These are phyloP conservation scores for Neosilurus mollespiculum DNA, from an alignment of 2,797 vertebrate species.

Conservation along the genomic window DNA sequence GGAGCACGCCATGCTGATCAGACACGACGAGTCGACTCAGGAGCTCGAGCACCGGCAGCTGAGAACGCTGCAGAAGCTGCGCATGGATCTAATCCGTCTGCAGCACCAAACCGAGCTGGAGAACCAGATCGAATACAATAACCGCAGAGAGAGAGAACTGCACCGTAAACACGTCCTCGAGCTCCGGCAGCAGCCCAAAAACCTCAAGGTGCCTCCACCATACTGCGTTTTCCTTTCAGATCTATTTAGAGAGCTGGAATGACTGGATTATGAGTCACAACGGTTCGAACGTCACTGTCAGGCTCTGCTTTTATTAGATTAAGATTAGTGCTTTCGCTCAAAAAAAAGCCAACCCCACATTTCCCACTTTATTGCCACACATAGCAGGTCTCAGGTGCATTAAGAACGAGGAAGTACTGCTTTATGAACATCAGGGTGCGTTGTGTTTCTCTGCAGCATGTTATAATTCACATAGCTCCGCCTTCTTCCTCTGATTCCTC, in stretches of 20 bases:
- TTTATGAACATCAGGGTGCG: not conserved
- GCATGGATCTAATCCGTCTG: conserved; percentile 97
- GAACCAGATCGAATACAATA: conserved; percentile 99
- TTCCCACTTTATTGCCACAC: not conserved
- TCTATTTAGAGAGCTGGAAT: not conserved
- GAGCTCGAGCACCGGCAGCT: conserved; percentile 96
- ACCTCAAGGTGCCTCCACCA: conserved; percentile 83
- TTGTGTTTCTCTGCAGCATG: not conserved
- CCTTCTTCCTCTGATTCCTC: not conserved
- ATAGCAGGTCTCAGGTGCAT: not conserved
- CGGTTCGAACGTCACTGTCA: not conserved
- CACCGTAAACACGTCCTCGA: conserved; percentile 98
- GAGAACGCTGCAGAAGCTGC: conserved; percentile 93
- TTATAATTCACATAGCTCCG: not conserved
- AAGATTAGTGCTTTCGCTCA: not conserved
- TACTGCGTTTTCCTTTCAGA: not conserved
- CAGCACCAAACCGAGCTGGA: conserved; percentile 99
- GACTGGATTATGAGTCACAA: conserved; percentile 3
- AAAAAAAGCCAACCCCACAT: not conserved
- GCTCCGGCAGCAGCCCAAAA: conserved; percentile 98
- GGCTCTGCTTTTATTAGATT: not conserved
- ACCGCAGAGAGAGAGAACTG: conserved; percentile 93
- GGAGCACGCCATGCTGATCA: conserved; percentile 97
- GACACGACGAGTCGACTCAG: conserved; percentile 96
- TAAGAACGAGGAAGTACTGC: not conserved